Conservation (phyloP, 2,113 vertebrate genomes). For the Xiphias gladius region DNA sequence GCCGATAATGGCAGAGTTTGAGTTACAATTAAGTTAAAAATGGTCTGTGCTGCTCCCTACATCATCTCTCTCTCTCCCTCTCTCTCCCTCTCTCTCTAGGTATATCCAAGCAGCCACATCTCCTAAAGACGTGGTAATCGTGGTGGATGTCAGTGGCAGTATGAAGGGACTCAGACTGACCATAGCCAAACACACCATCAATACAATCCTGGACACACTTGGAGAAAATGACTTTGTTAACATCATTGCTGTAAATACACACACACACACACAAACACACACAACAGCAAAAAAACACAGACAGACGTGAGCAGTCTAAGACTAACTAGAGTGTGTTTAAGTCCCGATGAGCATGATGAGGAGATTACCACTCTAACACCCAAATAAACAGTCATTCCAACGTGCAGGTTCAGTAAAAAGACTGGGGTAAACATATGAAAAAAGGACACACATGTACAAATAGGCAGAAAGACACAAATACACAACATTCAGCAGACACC, state of each 20-base stretch:
- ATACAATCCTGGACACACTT: conserved; percentile 93
- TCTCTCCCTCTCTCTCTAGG: conserved; percentile 78
- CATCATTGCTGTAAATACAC: conserved; percentile 89
- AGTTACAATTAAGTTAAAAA: not conserved
- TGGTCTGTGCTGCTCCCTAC: not conserved
- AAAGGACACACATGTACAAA: not conserved
- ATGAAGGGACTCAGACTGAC: conserved; percentile 95
- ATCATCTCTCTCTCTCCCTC: not conserved
- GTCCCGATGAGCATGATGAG: not conserved
- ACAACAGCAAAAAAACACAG: not conserved
- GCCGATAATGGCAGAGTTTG: not conserved
- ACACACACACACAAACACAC: not conserved
- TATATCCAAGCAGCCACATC: conserved; percentile 97
- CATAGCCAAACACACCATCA: conserved; percentile 95
- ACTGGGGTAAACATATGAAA: not conserved
- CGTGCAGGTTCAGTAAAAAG: conserved; percentile 1
- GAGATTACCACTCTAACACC: conserved; percentile 45
- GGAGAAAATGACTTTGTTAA: conserved; percentile 99
- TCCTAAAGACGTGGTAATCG: conserved; percentile 94
- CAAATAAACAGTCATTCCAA: not conserved
- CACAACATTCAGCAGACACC: not conserved
- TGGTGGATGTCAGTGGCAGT: conserved; percentile 95
- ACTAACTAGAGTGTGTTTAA: not conserved
- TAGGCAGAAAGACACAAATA: not conserved
- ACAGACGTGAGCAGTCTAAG: not conserved